Percentiles rank a stretch among this genome's conserved stretches.
Conservation (phyloP, 1,140 invertebrate species). For the Drosophila tani region DNA sequence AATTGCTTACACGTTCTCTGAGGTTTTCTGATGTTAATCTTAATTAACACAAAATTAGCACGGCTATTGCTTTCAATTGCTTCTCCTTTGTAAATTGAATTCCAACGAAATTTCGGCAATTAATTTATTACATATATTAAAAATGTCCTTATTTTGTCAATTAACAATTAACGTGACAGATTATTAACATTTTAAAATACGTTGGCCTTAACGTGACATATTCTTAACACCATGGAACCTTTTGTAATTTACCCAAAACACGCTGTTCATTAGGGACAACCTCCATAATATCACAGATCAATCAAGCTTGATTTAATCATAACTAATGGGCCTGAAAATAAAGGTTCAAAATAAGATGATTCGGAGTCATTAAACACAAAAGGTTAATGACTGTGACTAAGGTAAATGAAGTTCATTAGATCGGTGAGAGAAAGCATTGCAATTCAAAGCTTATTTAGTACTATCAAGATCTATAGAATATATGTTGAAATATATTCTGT, state of each 20-base stretch:
- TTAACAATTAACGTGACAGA: too few species aligned
- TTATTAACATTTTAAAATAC: too few species aligned
- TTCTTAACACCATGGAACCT: too few species aligned
- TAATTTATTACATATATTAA: too few species aligned
- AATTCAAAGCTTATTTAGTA: neutral
- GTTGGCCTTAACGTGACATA: too few species aligned
- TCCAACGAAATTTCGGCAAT: too few species aligned
- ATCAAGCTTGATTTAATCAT: constrained; percentile 2
- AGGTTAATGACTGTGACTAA: neutral
- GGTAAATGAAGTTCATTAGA: neutral
- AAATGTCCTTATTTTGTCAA: too few species aligned
- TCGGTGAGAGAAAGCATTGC: neutral
- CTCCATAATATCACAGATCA: neutral
- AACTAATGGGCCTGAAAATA: neutral
- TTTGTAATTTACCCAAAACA: too few species aligned
- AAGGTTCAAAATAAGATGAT: neutral
- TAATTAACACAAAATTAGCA: neutral
- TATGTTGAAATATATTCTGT: too few species aligned
- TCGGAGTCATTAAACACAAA: neutral
- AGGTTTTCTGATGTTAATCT: neutral
- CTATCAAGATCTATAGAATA: neutral
- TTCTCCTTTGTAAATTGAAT: too few species aligned
- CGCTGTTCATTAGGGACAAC: neutral
- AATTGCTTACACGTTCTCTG: neutral
- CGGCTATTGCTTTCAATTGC: too few species aligned